phyloP scores from a whole-genome alignment of 2,888 invertebrate species.

The Drosophila histrio region DNA sequence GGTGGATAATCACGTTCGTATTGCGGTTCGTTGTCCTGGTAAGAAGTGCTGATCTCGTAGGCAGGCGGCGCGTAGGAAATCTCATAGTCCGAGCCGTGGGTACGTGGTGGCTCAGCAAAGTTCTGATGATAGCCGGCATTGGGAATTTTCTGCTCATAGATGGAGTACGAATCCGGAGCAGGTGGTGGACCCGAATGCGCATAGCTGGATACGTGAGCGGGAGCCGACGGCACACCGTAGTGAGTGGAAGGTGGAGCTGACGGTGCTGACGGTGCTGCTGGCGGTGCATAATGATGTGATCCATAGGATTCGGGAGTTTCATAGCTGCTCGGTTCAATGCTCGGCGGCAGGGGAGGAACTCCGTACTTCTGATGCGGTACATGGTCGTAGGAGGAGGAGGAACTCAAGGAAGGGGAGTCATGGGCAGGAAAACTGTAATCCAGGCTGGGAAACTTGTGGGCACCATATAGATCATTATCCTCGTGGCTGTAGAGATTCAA shows the following conservation, averaged over 20 bases:
- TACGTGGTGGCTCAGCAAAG: constrained; percentile 78
- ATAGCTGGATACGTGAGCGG: constrained; percentile 34
- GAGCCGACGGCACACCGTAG: constrained; percentile 63
- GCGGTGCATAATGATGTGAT: constrained; percentile 43
- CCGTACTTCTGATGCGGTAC: constrained; percentile 70
- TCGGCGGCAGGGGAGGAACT: constrained; percentile 53
- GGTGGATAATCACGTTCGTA: constrained; percentile 42
- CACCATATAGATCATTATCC: constrained; percentile 53
- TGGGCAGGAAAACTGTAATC: constrained; percentile 51
- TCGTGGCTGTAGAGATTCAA: constrained; percentile 77
- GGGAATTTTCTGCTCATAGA: constrained; percentile 73
- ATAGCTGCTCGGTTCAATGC: constrained; percentile 23
- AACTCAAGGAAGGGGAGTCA: constrained; percentile 35
- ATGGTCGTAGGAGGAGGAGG: constrained; percentile 49
- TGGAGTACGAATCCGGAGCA: constrained; percentile 57
- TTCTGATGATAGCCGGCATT: constrained; percentile 71
- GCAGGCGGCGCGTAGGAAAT: constrained; percentile 79
- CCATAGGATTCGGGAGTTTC: constrained; percentile 44
- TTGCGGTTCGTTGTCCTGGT: constrained; percentile 46
- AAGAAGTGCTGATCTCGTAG: constrained; percentile 75
- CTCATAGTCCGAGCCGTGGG: constrained; percentile 60
- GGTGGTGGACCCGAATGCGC: constrained; percentile 33
- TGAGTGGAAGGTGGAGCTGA: constrained; percentile 40
- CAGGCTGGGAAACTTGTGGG: constrained; percentile 67
- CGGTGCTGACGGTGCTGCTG: constrained; percentile 13